These are phyloP conservation scores for Axis porcinus DNA, from an alignment of 2,113 vertebrate species.

Conservation along the genomic window DNA sequence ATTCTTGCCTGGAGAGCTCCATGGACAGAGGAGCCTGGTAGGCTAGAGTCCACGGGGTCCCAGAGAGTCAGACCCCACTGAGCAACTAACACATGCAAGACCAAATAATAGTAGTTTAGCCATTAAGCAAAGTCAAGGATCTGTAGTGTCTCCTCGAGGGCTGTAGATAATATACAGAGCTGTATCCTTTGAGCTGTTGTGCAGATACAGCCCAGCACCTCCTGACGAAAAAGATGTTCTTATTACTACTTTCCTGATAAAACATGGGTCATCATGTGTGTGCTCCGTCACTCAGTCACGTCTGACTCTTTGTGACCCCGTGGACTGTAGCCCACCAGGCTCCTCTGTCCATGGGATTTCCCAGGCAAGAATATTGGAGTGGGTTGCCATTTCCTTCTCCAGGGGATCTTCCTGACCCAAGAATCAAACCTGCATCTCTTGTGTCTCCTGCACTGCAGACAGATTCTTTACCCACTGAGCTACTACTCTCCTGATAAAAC, in stretches of 20 bases:
- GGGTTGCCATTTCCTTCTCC: background rate
- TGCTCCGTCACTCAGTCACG: background rate
- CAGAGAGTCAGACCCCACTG: background rate
- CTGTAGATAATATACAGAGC: background rate
- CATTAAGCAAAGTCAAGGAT: background rate
- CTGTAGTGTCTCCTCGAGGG: background rate
- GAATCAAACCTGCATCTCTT: background rate
- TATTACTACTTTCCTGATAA: background rate
- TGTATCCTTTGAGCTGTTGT: background rate
- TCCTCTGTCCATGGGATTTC: background rate
- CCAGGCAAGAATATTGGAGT: background rate
- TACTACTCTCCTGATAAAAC: background rate
- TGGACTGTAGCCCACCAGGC: background rate
- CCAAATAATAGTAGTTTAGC: background rate
- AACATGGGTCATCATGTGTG: background rate
- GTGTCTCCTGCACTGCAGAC: background rate
- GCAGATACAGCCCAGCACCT: background rate
- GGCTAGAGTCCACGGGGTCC: background rate
- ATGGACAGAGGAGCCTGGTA: background rate
- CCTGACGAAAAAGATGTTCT: background rate
- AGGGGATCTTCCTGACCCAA: background rate
- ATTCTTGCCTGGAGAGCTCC: background rate
- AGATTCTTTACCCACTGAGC: background rate
- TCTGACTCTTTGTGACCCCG: background rate
- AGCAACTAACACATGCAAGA: background rate